Base-by-base conservation (phyloP, 2,888 invertebrate genomes). In the Melieria omissa region DNA sequence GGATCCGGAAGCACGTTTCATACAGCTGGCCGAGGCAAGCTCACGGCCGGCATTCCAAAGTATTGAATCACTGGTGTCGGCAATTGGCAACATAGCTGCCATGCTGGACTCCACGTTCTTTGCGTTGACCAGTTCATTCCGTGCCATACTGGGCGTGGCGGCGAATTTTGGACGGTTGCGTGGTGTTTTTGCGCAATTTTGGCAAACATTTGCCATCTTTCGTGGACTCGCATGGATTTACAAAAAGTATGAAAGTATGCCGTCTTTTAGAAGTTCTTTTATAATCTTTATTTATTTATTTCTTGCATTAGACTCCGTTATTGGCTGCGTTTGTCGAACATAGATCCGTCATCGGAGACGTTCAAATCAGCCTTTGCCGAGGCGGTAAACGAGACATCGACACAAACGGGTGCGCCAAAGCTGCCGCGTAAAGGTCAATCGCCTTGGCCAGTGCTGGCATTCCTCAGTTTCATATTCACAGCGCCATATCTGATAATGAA, bases 101-200 rank as follows among this genome's bases (percentile, higher is more conserved):
- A 97, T 99, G 96, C 87, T 99, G 70, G 98, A 98, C 83, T 98
- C 97, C 41, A 98, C 98, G 60, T 98, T 97, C 86, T 95, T 95
- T 84, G 98, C 98, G 4, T 90, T 99, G 82, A 96, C 97, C 29
- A 97, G 95, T 86, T 98, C 98, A 0, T 99, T 98, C 85, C 90
- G 95, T 80, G 98, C 99, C 66, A 95, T 99, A 76, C 89, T 99
- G 65, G 96, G 97, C 73, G 97, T 99, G 2, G 98, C 98, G 7
- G 98, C 99, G 78, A 98, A 98, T 87, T 94, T 99, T 84, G 93
- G 95, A 4, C 89, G 94, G 62, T 88, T 98, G 72, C 90, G 94
- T 74, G 90, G 92, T 4, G 92, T 97, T 79, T 93, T 99, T 81
- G 92, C 93, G 1, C 95, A 96, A 82, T 90, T 98, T 77, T 92